Evolutionary conservation across 2,888 invertebrate species (phyloP).

Genomic region (Crocallis elinguaria): DNA sequence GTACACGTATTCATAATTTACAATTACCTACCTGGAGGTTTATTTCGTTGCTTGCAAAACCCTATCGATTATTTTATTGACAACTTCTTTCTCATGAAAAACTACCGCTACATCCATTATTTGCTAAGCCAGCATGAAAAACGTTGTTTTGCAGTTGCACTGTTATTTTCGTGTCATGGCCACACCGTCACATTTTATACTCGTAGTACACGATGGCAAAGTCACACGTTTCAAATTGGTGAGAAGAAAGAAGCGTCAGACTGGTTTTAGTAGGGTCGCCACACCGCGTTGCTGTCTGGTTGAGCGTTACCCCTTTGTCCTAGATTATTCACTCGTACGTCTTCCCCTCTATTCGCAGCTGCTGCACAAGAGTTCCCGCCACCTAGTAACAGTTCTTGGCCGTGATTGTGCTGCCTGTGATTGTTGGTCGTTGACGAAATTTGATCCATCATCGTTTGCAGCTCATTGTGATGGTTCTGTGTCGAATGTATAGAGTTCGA

Average conservation of each 20-base stretch:
- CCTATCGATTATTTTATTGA: conserved; percentile 33
- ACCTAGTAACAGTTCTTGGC: conserved; percentile 80
- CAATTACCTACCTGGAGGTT: conserved; percentile 44
- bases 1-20: conserved; percentile 51
- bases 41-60: conserved; percentile 66
- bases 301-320: conserved; percentile 86
- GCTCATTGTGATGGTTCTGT: conserved; percentile 87
- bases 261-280: conserved; percentile 89
- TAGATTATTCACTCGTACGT: conserved; percentile 82
- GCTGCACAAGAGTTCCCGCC: conserved; percentile 85
- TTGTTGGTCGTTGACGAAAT: conserved; percentile 87
- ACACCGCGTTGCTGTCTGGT: conserved; percentile 88
- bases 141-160: background rate
- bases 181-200: conserved; percentile 15
- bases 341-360: conserved; percentile 84
- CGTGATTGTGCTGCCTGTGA: conserved; percentile 76
- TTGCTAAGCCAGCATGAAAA: conserved; percentile 13
- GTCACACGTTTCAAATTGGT: conserved; percentile 30
- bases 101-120: conserved; percentile 23
- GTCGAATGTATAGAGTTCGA: conserved; percentile 87
- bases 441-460: conserved; percentile 91
- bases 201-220: conserved; percentile 26
- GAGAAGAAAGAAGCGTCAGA: conserved; percentile 52
- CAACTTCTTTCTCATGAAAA: conserved; percentile 46
- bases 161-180: background rate